These are phyloP conservation scores for Melitaea athalia DNA, from an alignment of 2,888 invertebrate genomes.

Conservation along the genomic window DNA sequence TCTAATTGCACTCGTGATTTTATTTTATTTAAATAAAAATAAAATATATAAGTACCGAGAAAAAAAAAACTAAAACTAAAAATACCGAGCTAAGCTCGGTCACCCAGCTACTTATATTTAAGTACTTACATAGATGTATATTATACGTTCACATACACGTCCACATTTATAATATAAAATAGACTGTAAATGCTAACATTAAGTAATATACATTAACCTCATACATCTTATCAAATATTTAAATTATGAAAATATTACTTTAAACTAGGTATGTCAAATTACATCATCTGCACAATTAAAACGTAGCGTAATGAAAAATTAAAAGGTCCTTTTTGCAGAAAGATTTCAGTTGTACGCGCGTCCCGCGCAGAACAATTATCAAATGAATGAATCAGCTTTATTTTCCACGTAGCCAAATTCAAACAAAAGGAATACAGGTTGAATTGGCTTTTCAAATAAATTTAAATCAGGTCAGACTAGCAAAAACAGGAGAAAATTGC, in stretches of 20 bases:
- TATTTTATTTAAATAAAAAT: too few species aligned
- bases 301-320: conserved; percentile 5
- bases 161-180: too few species aligned
- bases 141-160: too few species aligned
- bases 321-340: conserved; percentile 19
- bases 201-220: too few species aligned
- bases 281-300: background rate
- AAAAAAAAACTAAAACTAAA: too few species aligned
- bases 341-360: conserved; percentile 20
- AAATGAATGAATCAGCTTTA: conserved; percentile 64
- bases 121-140: too few species aligned
- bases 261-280: background rate
- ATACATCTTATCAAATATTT: background rate
- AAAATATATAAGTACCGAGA: too few species aligned
- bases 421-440: conserved; percentile 73
- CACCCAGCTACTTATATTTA: too few species aligned
- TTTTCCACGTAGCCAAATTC: conserved; percentile 66
- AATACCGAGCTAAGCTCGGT: too few species aligned
- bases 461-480: conserved; percentile 74
- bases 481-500: conserved; percentile 70
- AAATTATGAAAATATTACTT: background rate
- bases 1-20: too few species aligned
- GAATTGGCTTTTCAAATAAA: conserved; percentile 74
- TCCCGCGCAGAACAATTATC: conserved; percentile 41
- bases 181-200: too few species aligned